Base-by-base conservation (phyloP, 2,113 vertebrate genomes). In the Cyprinodon brontotheroides region DNA sequence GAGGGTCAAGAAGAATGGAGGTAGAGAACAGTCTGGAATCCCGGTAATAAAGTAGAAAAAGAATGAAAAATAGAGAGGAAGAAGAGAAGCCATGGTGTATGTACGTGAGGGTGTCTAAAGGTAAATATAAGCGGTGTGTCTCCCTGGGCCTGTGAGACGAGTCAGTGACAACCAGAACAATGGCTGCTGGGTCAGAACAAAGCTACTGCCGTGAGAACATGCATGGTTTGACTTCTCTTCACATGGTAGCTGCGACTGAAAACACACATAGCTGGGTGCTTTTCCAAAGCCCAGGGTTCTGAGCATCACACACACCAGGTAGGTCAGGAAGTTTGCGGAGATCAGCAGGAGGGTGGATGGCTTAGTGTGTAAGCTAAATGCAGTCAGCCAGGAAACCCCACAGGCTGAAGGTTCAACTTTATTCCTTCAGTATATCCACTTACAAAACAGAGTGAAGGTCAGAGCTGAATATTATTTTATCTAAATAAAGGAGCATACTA, bases 81-180 rank as follows among this genome's bases (percentile, higher is more conserved):
- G 61, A 37, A n/a, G n/a, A n/a, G n/a, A n/a, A n/a, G n/a, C n/a
- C n/a, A n/a, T n/a, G n/a, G n/a, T n/a, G 50, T 61, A 64, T 22
- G 47, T 29, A 47, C 65, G 71, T 57, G 61, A 48, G 65, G 78
- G 75, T 66, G 59, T 79, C 72, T 47, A 68, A 37, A 10, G 75
- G 74, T 93, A 89, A 93, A 93, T 94, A 92, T 92, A 94, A 94
- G 90, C 85, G 15, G 62, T 72, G 77, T 87, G 90, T 93, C 90
- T 93, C n/a, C 92, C 85, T 92, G 92, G 91, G 91, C 82, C 86
- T 78, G 85, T 83, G 80, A 89, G 91, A 89, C 77, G 81, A 85
- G 85, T 90, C 87, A 85, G 88, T 92, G 91, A 92, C 92, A 92
- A 84, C n/a, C 71, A 84, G 89, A 91, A 92, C 93, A 93, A 93